Conservation (phyloP, 2,113 vertebrate species). For the Sander lucioperca region DNA sequence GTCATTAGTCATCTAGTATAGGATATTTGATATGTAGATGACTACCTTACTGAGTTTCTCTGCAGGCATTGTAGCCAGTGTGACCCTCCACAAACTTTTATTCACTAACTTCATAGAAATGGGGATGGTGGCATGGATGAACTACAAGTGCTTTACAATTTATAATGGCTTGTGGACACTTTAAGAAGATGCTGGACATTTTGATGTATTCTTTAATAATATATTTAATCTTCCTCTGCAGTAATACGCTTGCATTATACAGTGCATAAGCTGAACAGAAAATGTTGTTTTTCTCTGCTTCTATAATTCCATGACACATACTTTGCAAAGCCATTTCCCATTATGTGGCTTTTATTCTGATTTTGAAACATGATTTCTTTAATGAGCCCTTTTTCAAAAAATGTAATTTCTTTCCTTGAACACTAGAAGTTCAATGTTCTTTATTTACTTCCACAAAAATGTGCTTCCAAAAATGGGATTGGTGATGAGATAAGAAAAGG, state of each 20-base stretch:
- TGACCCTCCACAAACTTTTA: conserved; percentile 29
- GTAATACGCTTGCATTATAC: neutral
- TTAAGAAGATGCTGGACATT: neutral
- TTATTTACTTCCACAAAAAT: neutral
- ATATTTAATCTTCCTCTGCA: neutral
- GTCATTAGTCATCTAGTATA: conserved; percentile 51
- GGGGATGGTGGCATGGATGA: neutral
- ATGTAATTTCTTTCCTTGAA: neutral
- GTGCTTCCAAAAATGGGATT: conserved; percentile 4
- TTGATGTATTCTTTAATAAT: neutral
- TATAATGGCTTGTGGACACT: neutral
- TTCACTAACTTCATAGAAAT: conserved; percentile 5
- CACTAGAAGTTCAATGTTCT: neutral
- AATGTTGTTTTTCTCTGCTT: neutral
- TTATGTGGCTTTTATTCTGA: conserved; percentile 8
- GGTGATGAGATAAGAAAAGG: neutral
- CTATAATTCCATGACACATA: neutral
- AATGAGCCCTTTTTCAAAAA: conserved; percentile 10
- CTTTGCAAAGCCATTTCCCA: neutral
- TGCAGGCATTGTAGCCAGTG: neutral
- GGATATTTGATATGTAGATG: conserved; percentile 45
- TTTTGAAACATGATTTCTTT: conserved; percentile 7
- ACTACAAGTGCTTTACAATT: neutral
- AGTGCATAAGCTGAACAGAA: neutral
- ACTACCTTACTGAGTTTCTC: conserved; percentile 12